These are phyloP conservation scores for Lutraria rhynchaena DNA, from an alignment of 1,140 invertebrate genomes.

Conservation along the genomic window DNA sequence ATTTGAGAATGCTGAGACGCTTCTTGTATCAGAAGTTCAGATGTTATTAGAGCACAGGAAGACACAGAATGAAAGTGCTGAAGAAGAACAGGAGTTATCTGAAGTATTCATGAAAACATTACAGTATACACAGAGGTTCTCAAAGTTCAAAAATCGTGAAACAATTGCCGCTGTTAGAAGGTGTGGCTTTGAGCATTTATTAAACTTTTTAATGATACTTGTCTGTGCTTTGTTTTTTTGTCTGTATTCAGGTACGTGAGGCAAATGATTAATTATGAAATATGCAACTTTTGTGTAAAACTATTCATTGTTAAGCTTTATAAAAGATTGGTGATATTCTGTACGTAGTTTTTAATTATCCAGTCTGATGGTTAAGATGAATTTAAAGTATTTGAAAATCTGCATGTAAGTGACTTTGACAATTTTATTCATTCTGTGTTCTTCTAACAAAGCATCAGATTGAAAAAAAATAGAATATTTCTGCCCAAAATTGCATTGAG, in stretches of 20 bases:
- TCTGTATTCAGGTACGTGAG: not conserved
- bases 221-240: not conserved
- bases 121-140: slow-evolving; percentile 97
- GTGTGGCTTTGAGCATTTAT: slow-evolving; percentile 80
- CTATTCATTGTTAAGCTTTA: not conserved
- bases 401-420: too few relatives aligned
- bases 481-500: too few relatives aligned
- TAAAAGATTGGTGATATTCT: not conserved
- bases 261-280: not conserved
- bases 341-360: too few relatives aligned
- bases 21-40: slow-evolving; percentile 98
- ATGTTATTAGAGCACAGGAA: slow-evolving; percentile 99
- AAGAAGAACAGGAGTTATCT: slow-evolving; percentile 99
- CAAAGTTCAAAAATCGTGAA: slow-evolving; percentile 98
- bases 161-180: slow-evolving; percentile 95
- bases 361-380: too few relatives aligned
- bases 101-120: slow-evolving; percentile 99
- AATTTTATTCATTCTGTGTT: too few relatives aligned
- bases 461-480: too few relatives aligned
- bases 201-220: not conserved
- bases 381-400: too few relatives aligned
- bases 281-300: not conserved
- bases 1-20: slow-evolving; percentile 98
- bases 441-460: too few relatives aligned
- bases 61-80: slow-evolving; percentile 97